phyloP scores from a whole-genome alignment of 2,113 vertebrate species.

The Rhea americana region DNA sequence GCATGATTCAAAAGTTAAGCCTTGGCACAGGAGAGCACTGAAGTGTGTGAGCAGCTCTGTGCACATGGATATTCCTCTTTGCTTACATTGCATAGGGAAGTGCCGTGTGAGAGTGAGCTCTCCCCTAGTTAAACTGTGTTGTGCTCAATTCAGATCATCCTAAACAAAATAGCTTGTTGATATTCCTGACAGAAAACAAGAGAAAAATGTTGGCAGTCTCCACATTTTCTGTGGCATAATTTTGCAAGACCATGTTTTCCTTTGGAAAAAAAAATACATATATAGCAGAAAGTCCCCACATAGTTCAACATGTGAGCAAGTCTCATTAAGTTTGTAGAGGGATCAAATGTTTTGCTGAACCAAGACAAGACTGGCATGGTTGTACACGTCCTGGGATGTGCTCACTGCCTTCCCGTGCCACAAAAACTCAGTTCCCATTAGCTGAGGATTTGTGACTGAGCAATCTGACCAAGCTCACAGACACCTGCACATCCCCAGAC shows the following conservation, averaged over 20 bases:
- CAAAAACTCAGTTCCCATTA: too few species aligned
- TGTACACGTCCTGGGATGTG: not conserved
- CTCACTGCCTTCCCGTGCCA: too few species aligned
- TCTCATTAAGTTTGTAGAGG: not conserved
- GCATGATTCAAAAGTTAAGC: not conserved
- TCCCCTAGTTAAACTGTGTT: not conserved
- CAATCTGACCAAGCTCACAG: too few species aligned
- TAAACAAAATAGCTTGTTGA: not conserved
- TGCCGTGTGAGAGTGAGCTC: not conserved
- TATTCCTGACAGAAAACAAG: not conserved
- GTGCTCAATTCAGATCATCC: not conserved
- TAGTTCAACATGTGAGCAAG: not conserved
- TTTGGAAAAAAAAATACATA: too few species aligned
- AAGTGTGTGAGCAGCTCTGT: not conserved
- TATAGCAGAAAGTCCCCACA: not conserved
- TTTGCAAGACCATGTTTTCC: not conserved
- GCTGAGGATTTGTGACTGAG: too few species aligned
- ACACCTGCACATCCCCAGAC: too few species aligned
- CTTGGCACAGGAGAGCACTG: not conserved
- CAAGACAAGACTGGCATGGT: not conserved
- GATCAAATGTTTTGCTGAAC: not conserved
- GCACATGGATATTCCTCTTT: not conserved
- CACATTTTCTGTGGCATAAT: not conserved
- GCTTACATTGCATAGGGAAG: not conserved
- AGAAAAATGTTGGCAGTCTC: not conserved